Evolutionary conservation across 30 jellyfish, hydroid and myxozoan genomes (phyloP).

Genomic region (Cassiopea andromeda): DNA sequence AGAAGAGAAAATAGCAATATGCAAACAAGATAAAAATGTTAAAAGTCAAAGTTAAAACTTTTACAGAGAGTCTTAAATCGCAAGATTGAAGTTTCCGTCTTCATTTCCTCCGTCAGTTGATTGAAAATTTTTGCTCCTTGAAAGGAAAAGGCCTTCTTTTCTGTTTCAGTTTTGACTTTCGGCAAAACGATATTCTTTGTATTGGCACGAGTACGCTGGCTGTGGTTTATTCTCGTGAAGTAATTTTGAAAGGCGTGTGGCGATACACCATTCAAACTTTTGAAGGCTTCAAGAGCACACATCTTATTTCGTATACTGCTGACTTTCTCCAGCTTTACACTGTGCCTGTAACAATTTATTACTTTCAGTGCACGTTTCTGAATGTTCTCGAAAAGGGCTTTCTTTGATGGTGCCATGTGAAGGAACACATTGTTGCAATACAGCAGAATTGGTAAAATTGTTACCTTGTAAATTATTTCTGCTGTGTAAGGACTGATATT

Average conservation of each 20-base stretch:
- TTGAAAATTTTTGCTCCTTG: not conserved
- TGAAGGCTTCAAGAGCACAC: conserved; percentile 15
- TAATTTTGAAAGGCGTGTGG: conserved; percentile 4
- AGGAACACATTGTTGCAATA: no score
- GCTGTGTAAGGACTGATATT: no score
- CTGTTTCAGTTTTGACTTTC: not conserved
- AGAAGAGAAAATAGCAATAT: not conserved
- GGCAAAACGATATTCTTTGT: conserved; percentile 4
- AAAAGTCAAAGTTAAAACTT: not conserved
- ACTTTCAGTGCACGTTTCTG: conserved; percentile 50
- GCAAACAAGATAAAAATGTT: not conserved
- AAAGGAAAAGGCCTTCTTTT: not conserved
- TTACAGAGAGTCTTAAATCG: conserved; percentile 13
- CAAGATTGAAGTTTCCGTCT: conserved; percentile 14
- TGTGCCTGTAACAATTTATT: conserved; percentile 17
- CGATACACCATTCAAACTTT: conserved; percentile 3
- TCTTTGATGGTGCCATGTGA: conserved; percentile 49
- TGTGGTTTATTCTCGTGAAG: conserved; percentile 34
- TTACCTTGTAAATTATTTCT: no score
- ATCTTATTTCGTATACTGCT: conserved; percentile 12
- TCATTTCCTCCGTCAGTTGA: conserved; percentile 7
- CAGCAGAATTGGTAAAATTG: no score
- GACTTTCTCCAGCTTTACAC: conserved; percentile 28
- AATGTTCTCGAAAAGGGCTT: conserved; percentile 44
- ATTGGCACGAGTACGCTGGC: conserved; percentile 42